Conservation (phyloP, 2,888 invertebrate species). For the Cerceris ruficornis region DNA sequence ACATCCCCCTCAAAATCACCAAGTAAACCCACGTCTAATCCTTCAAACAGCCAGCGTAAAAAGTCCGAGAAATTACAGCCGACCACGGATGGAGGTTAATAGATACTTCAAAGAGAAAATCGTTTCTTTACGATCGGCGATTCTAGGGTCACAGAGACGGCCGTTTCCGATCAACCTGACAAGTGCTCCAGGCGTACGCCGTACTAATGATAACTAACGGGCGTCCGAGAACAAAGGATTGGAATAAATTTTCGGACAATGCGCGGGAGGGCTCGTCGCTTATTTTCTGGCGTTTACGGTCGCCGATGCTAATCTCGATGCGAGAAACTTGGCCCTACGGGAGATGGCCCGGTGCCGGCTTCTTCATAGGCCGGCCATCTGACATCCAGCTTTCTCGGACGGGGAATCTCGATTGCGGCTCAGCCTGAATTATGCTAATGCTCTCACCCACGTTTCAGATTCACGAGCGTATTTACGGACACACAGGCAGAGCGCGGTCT, state of each 20-base stretch:
- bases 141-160: slow-evolving; percentile 10
- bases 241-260: slow-evolving; percentile 69
- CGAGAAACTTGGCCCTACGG: slow-evolving; percentile 54
- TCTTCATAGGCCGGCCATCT: slow-evolving; percentile 63
- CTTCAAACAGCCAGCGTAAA: neutral
- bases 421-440: slow-evolving; percentile 68
- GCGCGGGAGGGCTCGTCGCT: slow-evolving; percentile 59
- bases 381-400: slow-evolving; percentile 51
- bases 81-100: slow-evolving; percentile 25
- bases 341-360: slow-evolving; percentile 47
- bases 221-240: slow-evolving; percentile 68
- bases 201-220: slow-evolving; percentile 72
- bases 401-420: slow-evolving; percentile 52
- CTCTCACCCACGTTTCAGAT: slow-evolving; percentile 53
- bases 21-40: no score
- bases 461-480: slow-evolving; percentile 31
- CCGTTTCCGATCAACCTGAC: slow-evolving; percentile 53
- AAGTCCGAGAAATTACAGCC: neutral
- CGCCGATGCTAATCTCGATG: slow-evolving; percentile 68
- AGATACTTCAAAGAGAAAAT: slow-evolving; percentile 46
- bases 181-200: slow-evolving; percentile 60
- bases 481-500: neutral
- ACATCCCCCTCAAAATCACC: no score
- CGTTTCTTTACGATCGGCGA: slow-evolving; percentile 44
- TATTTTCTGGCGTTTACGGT: slow-evolving; percentile 68